Evolutionary conservation across 53 echinoderm and acorn worm genomes (phyloP), one percentile per base, ranked within the genome.

Genomic region (Paelopatides confundens): DNA sequence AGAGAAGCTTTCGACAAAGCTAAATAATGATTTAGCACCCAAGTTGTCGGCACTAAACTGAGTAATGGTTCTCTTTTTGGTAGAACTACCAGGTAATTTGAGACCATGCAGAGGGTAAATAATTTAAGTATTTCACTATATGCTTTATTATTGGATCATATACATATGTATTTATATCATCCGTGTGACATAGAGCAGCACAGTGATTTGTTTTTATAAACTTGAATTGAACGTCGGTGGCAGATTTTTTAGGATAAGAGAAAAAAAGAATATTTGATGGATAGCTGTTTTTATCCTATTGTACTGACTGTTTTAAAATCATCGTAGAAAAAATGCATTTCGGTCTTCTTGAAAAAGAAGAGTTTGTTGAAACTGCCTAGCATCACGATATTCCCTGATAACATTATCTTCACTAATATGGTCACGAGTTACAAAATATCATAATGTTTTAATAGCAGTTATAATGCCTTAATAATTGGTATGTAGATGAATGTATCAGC

Each of bases 341-440:
- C 21, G 3, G 68, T 91, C 82, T 37, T 81, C 70, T 18, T 82
- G 58, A 32, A 82, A 91, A 69, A 91, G 83, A 54, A 18, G 62
- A 65, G 18, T 87, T 53, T 87, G 66, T 39, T 69, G 17, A 74
- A n/a, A n/a, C 34, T 68, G 79, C 69, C 36, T 21, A 3, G 71
- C 91, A 91, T 91, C 91, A 82, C 91, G 87, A 31, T 23, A 87
- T 69, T 91, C 91, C 38, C 82, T 64, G 29, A 91, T 69, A 47
- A 82, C 62, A 83, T 27, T 35, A 82, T 82, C 69, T 35, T 27
- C 31, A 51, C 89, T 89, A 23, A n/a, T 82, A 26, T 89, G 89
- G 63, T 68, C 38, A 82, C 82, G 82, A 50, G 51, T 89, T 89
- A 71, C 70, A 89, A 81, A 64, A 88, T 65, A 63, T 88, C 79